A percentile compares a stretch with the other conserved stretches of the same genome.
These are phyloP conservation scores for Pycnonotus jocosus DNA, from an alignment of 2,113 vertebrate genomes.

Conservation along the genomic window DNA sequence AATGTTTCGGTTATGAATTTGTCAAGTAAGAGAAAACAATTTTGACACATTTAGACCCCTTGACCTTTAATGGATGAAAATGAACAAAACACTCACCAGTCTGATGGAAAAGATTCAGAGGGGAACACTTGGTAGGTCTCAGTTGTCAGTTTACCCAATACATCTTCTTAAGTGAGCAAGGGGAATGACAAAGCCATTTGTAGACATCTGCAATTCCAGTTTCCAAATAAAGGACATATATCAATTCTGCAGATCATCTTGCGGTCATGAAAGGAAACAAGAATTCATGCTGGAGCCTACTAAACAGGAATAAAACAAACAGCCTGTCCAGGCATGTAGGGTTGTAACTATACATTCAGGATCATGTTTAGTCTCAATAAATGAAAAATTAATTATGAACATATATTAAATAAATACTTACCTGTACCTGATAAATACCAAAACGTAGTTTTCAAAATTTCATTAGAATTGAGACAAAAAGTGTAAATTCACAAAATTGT, in stretches of 20 bases:
- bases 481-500: not conserved
- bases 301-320: not conserved
- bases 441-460: not conserved
- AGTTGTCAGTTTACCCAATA: not conserved
- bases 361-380: not conserved
- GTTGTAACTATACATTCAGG: not conserved
- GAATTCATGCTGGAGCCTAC: not conserved
- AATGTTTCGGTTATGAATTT: slow-evolving; percentile 5
- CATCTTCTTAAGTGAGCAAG: not conserved
- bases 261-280: not conserved
- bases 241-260: not conserved
- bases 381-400: not conserved
- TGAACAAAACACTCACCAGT: not conserved
- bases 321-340: not conserved
- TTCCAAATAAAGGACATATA: not conserved
- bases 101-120: not conserved
- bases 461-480: not conserved
- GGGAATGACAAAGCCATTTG: not conserved
- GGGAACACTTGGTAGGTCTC: not conserved
- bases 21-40: not conserved
- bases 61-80: not conserved
- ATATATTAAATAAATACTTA: not conserved
- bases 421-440: not conserved
- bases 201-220: not conserved
- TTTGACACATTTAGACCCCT: not conserved